Evolutionary conservation across 1,140 invertebrate species (phyloP), one percentile per base, ranked within the genome.

Genomic region (Ips nitidus): DNA sequence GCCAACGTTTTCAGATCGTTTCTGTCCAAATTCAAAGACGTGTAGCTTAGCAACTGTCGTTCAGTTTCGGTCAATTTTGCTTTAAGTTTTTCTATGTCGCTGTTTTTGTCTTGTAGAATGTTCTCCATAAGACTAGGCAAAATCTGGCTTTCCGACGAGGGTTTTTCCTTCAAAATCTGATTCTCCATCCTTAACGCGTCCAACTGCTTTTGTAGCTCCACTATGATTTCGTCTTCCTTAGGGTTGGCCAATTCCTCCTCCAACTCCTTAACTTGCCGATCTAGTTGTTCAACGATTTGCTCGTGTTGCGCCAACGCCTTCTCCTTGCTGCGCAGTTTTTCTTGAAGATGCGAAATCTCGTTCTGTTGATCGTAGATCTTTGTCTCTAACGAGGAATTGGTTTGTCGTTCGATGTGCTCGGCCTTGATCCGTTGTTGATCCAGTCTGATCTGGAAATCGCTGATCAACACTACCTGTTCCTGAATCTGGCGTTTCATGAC

Each of bases 381-480:
- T n/a, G 87, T 81, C 73, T 87, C 85, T 1, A 92, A 81, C 42
- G 87, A 85, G 1, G 85, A 85, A 45, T 88, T 89, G 39, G 86
- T 87, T 71, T 87, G 84, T 71, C 87, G 86, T 69, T 90, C 87
- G 5, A 87, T 84, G 67, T 89, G 87, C 62, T 90, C 89, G 1
- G 89, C 89, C 52, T 87, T 87, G 72, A 88, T 86, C 4, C 91
- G 84, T 73, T 92, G 90, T 73, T 91, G 89, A 77, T 94, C 91
- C 42, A 94, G 81, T 22, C 91, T 85, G 64, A 90, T 89, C 69
- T 91, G 88, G 71, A 94, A 84, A 1, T 88, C 86, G 52, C 92
- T 91, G 63, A 94, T 90, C 75, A 90, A 86, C 63, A 91, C 86
- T 63, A 93, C 84, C 78, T 93, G 90, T 76, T 94, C 90, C 39